These are phyloP conservation scores for Poeciliopsis prolifica DNA, from an alignment of 2,113 vertebrate genomes.

Conservation along the genomic window DNA sequence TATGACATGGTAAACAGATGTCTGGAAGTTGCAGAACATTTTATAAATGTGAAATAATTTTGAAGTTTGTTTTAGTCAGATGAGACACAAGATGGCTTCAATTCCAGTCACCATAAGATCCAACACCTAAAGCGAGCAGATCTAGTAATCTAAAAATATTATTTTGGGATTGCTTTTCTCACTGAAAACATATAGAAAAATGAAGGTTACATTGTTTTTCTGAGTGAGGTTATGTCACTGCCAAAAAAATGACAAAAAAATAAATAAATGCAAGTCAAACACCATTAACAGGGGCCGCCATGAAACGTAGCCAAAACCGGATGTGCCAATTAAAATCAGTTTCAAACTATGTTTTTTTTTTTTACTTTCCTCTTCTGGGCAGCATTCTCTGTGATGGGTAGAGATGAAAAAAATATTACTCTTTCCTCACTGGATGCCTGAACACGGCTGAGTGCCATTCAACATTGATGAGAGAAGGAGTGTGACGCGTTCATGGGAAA, in stretches of 20 bases:
- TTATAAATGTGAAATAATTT: too few species aligned
- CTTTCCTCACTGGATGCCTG: background rate
- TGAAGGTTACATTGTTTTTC: too few species aligned
- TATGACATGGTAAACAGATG: background rate
- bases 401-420: background rate
- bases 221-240: background rate
- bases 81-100: background rate
- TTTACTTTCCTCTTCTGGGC: background rate
- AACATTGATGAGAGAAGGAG: slow-evolving; percentile 40
- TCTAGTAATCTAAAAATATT: background rate
- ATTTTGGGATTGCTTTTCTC: background rate
- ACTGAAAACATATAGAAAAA: background rate
- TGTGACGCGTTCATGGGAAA: background rate
- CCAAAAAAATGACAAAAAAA: background rate
- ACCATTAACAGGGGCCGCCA: background rate
- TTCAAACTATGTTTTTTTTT: background rate
- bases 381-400: background rate
- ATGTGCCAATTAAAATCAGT: background rate
- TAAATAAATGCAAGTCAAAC: background rate
- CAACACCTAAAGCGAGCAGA: too few species aligned
- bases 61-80: background rate
- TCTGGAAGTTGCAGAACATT: too few species aligned
- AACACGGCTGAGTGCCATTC: slow-evolving; percentile 7
- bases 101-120: too few species aligned
- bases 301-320: background rate